phyloP scores from a whole-genome alignment of 1,140 invertebrate species.

The Apis dorsata region DNA sequence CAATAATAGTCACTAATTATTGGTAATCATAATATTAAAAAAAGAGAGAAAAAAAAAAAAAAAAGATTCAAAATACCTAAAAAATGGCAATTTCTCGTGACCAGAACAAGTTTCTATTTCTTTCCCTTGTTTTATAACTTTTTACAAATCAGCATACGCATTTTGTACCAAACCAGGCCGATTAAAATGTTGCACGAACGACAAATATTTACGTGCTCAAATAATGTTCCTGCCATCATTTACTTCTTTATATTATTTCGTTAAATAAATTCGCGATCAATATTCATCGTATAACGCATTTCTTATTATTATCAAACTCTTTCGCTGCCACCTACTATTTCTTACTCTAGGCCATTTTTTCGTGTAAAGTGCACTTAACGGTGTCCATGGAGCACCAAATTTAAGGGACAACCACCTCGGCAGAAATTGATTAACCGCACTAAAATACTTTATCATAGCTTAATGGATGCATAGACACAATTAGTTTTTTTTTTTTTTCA shows the following conservation, averaged over 20 bases:
- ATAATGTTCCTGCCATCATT: conserved; percentile 77
- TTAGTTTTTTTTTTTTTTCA: conserved; percentile 34
- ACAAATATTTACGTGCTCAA: conserved; percentile 66
- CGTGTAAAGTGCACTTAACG: conserved; percentile 79
- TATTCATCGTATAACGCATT: conserved; percentile 70
- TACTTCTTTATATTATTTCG: conserved; percentile 75
- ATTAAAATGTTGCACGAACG: conserved; percentile 73
- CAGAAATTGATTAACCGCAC: conserved; percentile 76
- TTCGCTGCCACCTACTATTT: conserved; percentile 65
- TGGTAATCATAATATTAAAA: conserved; percentile 69
- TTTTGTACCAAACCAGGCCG: conserved; percentile 80
- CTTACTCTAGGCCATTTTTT: conserved; percentile 77
- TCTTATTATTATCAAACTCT: conserved; percentile 71
- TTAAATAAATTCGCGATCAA: conserved; percentile 77
- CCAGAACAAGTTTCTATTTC: conserved; percentile 78
- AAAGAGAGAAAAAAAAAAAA: conserved; percentile 52
- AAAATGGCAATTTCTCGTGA: conserved; percentile 80
- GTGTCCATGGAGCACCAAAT: conserved; percentile 78
- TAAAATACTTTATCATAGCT: conserved; percentile 68
- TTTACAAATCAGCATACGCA: conserved; percentile 78
- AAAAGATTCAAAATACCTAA: conserved; percentile 71
- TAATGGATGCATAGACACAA: conserved; percentile 47
- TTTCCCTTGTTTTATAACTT: conserved; percentile 70
- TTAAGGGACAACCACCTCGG: conserved; percentile 75
- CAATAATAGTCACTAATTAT: conserved; percentile 72